Percentiles rank a stretch among this genome's conserved stretches.
Evolutionary conservation across 37 sponge, comb jelly and placozoan species (phyloP).

Genomic region (Aplysina aerophoba): DNA sequence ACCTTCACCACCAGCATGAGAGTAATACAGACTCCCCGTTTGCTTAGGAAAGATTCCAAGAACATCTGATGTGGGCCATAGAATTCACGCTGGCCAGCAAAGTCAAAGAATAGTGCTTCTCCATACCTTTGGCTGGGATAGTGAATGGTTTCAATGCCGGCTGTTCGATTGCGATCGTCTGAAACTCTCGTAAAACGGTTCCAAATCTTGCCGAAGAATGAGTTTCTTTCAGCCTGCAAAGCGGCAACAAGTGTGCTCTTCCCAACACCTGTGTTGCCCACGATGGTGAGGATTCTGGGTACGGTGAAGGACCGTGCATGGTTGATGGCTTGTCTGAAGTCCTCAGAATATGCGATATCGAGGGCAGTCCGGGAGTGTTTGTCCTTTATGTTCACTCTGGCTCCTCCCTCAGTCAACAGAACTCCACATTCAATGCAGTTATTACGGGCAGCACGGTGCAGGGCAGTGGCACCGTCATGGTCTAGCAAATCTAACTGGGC

Average conservation of each 20-base stretch:
- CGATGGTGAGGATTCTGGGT: not conserved
- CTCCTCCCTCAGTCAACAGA: not conserved
- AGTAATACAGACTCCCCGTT: not conserved
- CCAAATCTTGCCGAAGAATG: not conserved
- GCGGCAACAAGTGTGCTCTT: not conserved
- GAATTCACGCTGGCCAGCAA: constrained; percentile 42
- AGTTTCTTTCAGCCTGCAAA: not conserved
- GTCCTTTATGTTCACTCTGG: not conserved
- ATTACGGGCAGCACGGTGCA: not conserved
- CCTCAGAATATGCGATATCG: not conserved
- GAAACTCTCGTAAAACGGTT: not conserved
- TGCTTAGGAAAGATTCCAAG: not conserved
- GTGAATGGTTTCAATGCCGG: constrained; percentile 28
- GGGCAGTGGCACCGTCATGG: not conserved
- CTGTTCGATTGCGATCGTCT: not conserved
- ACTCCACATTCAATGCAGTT: not conserved
- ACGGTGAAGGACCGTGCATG: not conserved
- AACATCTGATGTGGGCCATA: constrained; percentile 32
- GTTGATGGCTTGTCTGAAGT: not conserved
- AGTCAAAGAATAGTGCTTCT: constrained; percentile 26
- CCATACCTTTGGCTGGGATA: constrained; percentile 21
- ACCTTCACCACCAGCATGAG: constrained; percentile 1
- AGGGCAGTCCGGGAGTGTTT: not conserved
- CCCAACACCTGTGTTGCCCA: not conserved
- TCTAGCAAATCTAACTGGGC: no score